Evolutionary conservation across 2,888 invertebrate species (phyloP), one percentile per base, ranked within the genome.

Genomic region (Anagyrus pseudococci): DNA sequence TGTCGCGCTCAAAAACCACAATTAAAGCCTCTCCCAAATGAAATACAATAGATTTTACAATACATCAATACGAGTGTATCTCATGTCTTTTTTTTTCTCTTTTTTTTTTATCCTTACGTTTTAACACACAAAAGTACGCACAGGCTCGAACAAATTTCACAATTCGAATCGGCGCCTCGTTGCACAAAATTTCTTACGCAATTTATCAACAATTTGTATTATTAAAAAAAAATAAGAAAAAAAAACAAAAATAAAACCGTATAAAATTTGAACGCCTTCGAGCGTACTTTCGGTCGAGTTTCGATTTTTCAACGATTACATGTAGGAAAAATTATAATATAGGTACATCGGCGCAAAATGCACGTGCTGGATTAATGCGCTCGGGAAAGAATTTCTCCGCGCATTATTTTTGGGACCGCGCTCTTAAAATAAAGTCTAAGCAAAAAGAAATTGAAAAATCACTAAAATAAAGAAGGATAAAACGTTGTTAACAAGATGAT

Each of bases 231-330:
- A 50, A n/a, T n/a, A 19, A 8, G 23, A 33, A 22, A 8, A 23
- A 15, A 46, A n/a, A 20, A 49, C 19, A 56, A 50, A 20, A 44
- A 52, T 58, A 50, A 48, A 57, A 46, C 4, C 4, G 29, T 29
- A 64, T 19, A 56, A 58, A 41, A 19, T 60, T 44, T 60, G 53
- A 56, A n/a, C n/a, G 64, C 60, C 54, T 64, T 64, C 26, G 49
- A 65, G 58, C 58, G 64, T 61, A 64, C 54, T 61, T 61, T 58
- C 60, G 56, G 49, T 52, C 50, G 59, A 55, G 46, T 52, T 59
- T 52, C 64, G 53, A 60, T 57, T 61, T 46, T 56, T 50, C 48
- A 61, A 47, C 44, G 20, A 44, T 43, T 29, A 7, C 29, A 48
- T 26, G 29, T 58, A 64, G 48, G 57, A 50, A 61, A 54, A 47